These are phyloP conservation scores for Coturnix japonica DNA, from an alignment of 2,113 vertebrate species.

Conservation along the genomic window DNA sequence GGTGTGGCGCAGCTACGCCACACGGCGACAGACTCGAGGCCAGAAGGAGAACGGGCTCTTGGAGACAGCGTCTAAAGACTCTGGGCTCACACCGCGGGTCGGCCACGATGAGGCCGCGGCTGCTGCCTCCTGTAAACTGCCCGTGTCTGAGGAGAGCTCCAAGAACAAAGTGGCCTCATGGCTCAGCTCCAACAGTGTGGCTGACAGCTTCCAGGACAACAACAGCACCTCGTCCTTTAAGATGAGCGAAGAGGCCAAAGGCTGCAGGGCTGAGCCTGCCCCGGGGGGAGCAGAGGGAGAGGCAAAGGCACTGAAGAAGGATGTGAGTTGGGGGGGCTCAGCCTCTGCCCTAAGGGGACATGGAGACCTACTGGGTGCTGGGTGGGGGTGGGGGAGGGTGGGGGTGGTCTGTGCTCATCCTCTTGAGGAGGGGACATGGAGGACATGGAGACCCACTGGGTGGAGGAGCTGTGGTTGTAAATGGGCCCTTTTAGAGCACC, in stretches of 20 bases:
- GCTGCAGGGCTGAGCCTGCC: not conserved
- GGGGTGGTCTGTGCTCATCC: not conserved
- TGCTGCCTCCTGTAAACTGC: slow-evolving; percentile 76
- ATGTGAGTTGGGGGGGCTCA: slow-evolving; percentile 41
- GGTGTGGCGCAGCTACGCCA: slow-evolving; percentile 96
- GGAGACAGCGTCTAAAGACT: slow-evolving; percentile 82
- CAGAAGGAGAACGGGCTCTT: slow-evolving; percentile 86
- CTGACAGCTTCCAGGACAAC: slow-evolving; percentile 70
- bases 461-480: rapidly evolving
- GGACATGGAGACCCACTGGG: not conserved
- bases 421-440: not conserved
- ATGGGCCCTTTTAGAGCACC: not conserved
- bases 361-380: too few species aligned
- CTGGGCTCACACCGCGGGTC: slow-evolving; percentile 68
- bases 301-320: slow-evolving; percentile 55
- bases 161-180: slow-evolving; percentile 97
- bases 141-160: slow-evolving; percentile 87
- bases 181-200: slow-evolving; percentile 83
- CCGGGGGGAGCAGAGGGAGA: slow-evolving; percentile 78
- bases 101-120: slow-evolving; percentile 55
- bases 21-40: slow-evolving; percentile 91
- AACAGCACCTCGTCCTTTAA: slow-evolving; percentile 70
- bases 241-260: slow-evolving; percentile 63
- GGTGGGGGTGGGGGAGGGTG: not conserved
- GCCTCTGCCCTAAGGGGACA: too few species aligned